These are phyloP conservation scores for Tenrec ecaudatus DNA, from an alignment of 2,113 vertebrate genomes.

Conservation along the genomic window DNA sequence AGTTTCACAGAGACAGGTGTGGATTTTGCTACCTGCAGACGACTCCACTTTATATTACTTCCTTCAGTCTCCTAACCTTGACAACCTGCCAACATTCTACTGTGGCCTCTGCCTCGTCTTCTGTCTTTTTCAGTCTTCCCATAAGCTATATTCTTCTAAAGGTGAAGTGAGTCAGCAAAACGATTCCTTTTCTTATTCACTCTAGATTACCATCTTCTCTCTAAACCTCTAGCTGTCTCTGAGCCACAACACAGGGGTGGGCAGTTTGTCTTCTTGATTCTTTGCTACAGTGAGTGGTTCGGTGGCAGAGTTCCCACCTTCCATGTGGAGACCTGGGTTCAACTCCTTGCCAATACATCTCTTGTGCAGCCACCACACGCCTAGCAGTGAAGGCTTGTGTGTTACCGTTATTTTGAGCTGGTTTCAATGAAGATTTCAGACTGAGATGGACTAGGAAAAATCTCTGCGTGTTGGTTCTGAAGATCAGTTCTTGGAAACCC, in stretches of 20 bases:
- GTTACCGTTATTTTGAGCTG: not conserved
- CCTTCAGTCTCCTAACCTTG: not conserved
- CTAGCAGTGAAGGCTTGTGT: not conserved
- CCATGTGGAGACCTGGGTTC: not conserved
- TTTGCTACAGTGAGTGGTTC: not conserved
- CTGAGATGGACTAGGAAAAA: not conserved
- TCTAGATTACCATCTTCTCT: not conserved
- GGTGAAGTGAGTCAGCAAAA: constrained; percentile 23
- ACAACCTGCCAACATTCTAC: not conserved
- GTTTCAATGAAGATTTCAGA: not conserved
- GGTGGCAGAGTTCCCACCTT: not conserved
- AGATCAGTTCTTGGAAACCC: not conserved
- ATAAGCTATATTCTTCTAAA: constrained; percentile 11
- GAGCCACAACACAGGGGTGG: not conserved
- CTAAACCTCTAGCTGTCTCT: constrained; percentile 1
- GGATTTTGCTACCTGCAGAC: not conserved
- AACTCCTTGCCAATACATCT: not conserved
- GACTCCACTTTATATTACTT: not conserved
- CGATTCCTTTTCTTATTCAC: not conserved
- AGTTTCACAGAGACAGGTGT: not conserved
- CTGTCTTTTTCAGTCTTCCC: not conserved
- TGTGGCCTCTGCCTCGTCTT: not conserved
- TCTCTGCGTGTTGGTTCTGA: not conserved
- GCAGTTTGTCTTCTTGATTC: constrained; percentile 14
- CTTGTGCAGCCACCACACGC: not conserved